phyloP scores from a whole-genome alignment of 2,888 invertebrate species.

The Nomada ruficornis region DNA sequence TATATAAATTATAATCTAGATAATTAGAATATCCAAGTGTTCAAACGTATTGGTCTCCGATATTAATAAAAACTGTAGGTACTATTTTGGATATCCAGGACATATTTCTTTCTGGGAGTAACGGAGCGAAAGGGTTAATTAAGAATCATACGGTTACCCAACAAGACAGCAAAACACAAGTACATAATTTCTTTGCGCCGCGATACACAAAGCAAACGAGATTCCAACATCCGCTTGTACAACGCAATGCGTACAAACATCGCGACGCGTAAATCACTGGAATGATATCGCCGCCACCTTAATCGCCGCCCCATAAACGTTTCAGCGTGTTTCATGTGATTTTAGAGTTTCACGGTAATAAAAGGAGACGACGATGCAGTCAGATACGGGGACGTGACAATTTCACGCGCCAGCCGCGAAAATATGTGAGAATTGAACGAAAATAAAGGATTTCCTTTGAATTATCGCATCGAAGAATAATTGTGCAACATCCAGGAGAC shows the following conservation, averaged over 20 bases:
- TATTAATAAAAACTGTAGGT: no score
- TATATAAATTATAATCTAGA: no score
- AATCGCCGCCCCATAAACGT: slow-evolving; percentile 53
- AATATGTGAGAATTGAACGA: slow-evolving; percentile 31
- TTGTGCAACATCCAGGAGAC: background rate
- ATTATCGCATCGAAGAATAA: slow-evolving; percentile 14
- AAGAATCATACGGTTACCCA: slow-evolving; percentile 18
- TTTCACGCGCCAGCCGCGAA: slow-evolving; percentile 3
- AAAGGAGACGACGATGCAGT: slow-evolving; percentile 20
- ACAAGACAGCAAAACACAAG: slow-evolving; percentile 18
- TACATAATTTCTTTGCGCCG: background rate
- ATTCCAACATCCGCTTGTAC: slow-evolving; percentile 8
- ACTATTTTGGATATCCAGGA: no score
- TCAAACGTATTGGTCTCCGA: no score
- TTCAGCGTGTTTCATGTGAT: slow-evolving; percentile 38
- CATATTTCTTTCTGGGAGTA: no score
- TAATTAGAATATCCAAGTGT: no score
- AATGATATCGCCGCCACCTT: slow-evolving; percentile 44
- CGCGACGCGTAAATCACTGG: slow-evolving; percentile 40
- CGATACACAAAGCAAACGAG: slow-evolving; percentile 21
- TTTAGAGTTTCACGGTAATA: slow-evolving; percentile 36
- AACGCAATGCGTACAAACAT: slow-evolving; percentile 12
- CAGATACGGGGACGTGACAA: slow-evolving; percentile 27
- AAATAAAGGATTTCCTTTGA: slow-evolving; percentile 20
- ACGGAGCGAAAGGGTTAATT: background rate